These are phyloP conservation scores for Sebastes cheni DNA, from an alignment of 2,797 vertebrate genomes.

Conservation along the genomic window DNA sequence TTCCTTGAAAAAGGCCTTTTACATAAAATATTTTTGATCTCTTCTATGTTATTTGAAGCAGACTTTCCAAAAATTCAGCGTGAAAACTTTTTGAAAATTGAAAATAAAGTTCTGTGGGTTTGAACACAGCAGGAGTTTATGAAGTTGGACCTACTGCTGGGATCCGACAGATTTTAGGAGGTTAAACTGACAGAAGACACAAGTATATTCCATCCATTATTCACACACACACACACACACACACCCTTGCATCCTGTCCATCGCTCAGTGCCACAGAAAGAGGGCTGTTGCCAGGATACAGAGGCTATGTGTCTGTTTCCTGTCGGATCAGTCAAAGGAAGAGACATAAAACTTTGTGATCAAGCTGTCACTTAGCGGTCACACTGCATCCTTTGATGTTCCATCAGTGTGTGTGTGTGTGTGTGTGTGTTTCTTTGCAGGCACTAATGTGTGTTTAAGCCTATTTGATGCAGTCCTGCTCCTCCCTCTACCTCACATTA, in stretches of 20 bases:
- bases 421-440: neutral
- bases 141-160: slow-evolving; percentile 22
- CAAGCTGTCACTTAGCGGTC: slow-evolving; percentile 56
- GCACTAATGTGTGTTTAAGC: slow-evolving; percentile 7
- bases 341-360: slow-evolving; percentile 63
- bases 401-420: slow-evolving; percentile 1
- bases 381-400: slow-evolving; percentile 39
- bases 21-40: neutral
- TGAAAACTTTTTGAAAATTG: neutral
- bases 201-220: slow-evolving; percentile 30
- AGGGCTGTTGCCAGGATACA: slow-evolving; percentile 73
- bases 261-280: slow-evolving; percentile 51
- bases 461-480: slow-evolving; percentile 5
- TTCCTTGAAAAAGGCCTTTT: neutral
- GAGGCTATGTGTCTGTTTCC: slow-evolving; percentile 63
- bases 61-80: neutral
- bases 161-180: slow-evolving; percentile 21
- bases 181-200: slow-evolving; percentile 47
- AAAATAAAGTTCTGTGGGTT: slow-evolving; percentile 14
- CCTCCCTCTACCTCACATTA: slow-evolving; percentile 25
- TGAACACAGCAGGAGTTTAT: neutral
- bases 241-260: slow-evolving; percentile 58
- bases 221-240: neutral
- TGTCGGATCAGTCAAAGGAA: slow-evolving; percentile 63
- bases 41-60: neutral